Evolutionary conservation across 2,888 invertebrate genomes (phyloP).

Genomic region (Lepidonotus clava): DNA sequence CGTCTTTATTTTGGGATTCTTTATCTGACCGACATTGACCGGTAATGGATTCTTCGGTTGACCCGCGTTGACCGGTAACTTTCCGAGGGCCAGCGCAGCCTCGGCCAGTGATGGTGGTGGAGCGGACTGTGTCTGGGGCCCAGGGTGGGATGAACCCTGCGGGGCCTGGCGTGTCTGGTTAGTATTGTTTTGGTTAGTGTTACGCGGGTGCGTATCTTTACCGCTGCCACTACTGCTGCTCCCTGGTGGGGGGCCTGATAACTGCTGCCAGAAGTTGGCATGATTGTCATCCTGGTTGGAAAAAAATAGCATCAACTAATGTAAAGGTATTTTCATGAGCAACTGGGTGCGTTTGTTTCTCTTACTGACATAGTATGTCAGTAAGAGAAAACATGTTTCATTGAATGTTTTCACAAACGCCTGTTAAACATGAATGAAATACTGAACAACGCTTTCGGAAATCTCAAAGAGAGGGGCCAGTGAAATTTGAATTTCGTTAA

Average conservation of each 20-base stretch:
- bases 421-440: too few relatives aligned
- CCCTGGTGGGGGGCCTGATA: neutral
- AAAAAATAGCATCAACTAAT: too few relatives aligned
- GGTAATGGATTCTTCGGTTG: neutral
- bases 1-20: too few relatives aligned
- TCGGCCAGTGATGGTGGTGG: neutral
- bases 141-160: neutral
- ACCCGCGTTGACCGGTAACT: neutral
- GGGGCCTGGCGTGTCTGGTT: neutral
- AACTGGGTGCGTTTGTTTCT: too few relatives aligned
- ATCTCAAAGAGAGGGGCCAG: too few relatives aligned
- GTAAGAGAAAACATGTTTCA: too few relatives aligned
- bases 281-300: constrained; percentile 38
- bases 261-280: constrained; percentile 54
- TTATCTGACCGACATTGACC: neutral
- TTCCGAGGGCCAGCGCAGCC: constrained; percentile 22
- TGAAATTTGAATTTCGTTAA: too few relatives aligned
- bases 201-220: neutral
- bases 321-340: too few relatives aligned
- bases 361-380: too few relatives aligned
- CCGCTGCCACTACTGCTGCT: too few relatives aligned
- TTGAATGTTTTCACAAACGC: too few relatives aligned
- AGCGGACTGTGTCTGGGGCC: neutral
- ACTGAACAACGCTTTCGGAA: too few relatives aligned
- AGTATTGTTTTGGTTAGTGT: constrained; percentile 35